Evolutionary conservation across 2,113 vertebrate genomes (phyloP).

Genomic region (Lota lota): DNA sequence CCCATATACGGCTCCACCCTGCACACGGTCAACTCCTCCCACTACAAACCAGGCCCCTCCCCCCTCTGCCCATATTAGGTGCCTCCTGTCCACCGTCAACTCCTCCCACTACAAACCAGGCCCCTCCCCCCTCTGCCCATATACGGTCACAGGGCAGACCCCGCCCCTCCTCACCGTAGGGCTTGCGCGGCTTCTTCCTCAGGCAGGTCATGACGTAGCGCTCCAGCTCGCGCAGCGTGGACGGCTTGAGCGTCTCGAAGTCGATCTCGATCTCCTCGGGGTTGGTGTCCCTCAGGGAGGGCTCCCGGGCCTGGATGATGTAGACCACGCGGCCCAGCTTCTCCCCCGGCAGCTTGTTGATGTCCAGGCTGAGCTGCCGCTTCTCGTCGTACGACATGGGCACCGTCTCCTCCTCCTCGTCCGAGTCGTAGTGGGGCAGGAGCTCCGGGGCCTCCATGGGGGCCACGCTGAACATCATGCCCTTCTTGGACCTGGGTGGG

Average conservation of each 20-base stretch:
- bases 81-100: neutral
- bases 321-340: constrained; percentile 91
- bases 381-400: constrained; percentile 96
- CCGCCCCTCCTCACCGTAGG: constrained; percentile 70
- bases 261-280: constrained; percentile 94
- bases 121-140: neutral
- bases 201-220: constrained; percentile 90
- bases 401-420: constrained; percentile 87
- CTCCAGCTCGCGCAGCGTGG: constrained; percentile 88
- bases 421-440: constrained; percentile 81
- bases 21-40: too few species aligned
- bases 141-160: too few species aligned
- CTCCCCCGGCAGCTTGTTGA: constrained; percentile 91
- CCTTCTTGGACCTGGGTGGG: constrained; percentile 72
- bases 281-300: constrained; percentile 89
- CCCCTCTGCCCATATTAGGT: constrained; percentile 23
- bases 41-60: neutral
- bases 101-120: too few species aligned
- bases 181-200: constrained; percentile 89
- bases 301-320: constrained; percentile 92
- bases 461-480: constrained; percentile 39
- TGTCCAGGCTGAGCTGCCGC: constrained; percentile 89
- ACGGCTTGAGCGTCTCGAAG: constrained; percentile 92
- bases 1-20: too few species aligned
- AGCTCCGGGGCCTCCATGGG: constrained; percentile 38